Base-by-base conservation (phyloP, 2,797 vertebrate genomes). In the Monodelphis domestica region DNA sequence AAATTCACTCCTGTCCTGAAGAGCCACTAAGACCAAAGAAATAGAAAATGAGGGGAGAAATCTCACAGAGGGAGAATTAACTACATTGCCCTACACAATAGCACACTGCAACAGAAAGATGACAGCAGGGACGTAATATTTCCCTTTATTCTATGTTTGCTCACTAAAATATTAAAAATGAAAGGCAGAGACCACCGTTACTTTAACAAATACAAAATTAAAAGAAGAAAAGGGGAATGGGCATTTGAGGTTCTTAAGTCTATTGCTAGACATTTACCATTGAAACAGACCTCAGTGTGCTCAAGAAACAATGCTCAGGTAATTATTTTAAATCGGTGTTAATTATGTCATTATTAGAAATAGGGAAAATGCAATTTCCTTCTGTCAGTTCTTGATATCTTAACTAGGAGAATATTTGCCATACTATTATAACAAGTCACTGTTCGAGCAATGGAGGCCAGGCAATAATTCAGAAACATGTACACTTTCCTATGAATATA, bases 401-500 rank as follows among this genome's bases (percentile, higher is more conserved):
- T 99, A 99, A 99, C 98, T 98, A 98, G 98, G 98, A 97, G 97
- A 95, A 96, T 98, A 98, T 98, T 98, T 98, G 98, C 98, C 97
- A 93, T 98, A 97, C 98, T 98, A 98, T 98, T 98, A 98, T 98
- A 98, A 98, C 93, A 54, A 98, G 98, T 98, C 98, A 97, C 98
- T 97, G 96, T 97, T 97, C 10, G 87, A 97, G 98, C 97, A 98
- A 98, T 95, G 96, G 98, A 98, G 97, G 98, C 97, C 98, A 98
- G 98, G 98, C 98, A 99, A 99, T 99, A 99, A 99, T 98, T 99
- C 98, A 96, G 98, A 98, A 99, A 99, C 98, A 98, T 98, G 98
- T 98, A 98, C 98, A 98, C 98, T 99, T 99, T 99, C 99, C 99
- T 99, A 99, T 99, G 99, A 98, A 99, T 99, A 99, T 99, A 99